These are phyloP conservation scores for Mesoclemmys tuberculata DNA, from an alignment of 2,113 vertebrate genomes.

Conservation along the genomic window DNA sequence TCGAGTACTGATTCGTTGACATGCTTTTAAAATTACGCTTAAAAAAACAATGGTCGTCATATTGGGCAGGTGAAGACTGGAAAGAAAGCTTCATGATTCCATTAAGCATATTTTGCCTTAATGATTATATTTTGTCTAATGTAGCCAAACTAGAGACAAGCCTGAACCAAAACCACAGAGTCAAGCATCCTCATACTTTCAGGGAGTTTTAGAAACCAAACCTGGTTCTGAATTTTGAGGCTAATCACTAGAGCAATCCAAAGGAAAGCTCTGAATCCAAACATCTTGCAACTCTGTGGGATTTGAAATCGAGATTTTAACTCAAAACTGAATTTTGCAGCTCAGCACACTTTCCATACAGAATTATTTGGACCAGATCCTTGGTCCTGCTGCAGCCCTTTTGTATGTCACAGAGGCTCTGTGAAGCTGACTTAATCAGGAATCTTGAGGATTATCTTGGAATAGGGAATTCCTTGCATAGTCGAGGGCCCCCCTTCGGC, in stretches of 20 bases:
- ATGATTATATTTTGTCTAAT: not conserved
- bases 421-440: not conserved
- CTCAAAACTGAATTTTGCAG: not conserved
- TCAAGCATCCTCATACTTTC: not conserved
- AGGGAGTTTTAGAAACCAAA: not conserved
- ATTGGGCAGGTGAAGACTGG: not conserved
- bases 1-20: not conserved
- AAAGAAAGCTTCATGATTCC: not conserved
- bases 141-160: not conserved
- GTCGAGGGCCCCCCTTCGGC: not conserved
- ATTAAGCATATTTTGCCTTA: not conserved
- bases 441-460: not conserved
- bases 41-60: not conserved
- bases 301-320: not conserved
- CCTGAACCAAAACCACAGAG: not conserved
- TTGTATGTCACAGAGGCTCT: not conserved
- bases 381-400: not conserved
- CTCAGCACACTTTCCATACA: not conserved
- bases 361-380: not conserved
- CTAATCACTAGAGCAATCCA: not conserved
- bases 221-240: not conserved
- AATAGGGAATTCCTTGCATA: not conserved
- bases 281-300: not conserved
- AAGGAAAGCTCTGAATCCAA: accelerated
- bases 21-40: not conserved